phyloP scores from a whole-genome alignment of 2,113 vertebrate species.

The Lepus americanus region DNA sequence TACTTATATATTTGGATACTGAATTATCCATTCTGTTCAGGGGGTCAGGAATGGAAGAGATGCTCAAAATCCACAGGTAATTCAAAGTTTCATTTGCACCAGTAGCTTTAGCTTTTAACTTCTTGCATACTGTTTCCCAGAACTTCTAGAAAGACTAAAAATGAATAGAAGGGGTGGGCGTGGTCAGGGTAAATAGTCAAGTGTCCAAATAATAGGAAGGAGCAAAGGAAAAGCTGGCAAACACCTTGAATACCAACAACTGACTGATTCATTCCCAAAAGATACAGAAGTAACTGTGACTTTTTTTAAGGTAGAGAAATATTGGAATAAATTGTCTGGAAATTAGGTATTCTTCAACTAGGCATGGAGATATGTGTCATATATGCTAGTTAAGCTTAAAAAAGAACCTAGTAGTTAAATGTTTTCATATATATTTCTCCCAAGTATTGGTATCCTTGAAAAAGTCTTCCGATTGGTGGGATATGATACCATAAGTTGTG shows the following conservation, averaged over 20 bases:
- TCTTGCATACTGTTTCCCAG: slow-evolving; percentile 5
- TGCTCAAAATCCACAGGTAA: slow-evolving; percentile 63
- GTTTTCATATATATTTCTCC: slow-evolving; percentile 46
- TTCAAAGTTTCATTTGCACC: slow-evolving; percentile 65
- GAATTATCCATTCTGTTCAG: slow-evolving; percentile 42
- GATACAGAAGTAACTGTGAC: neutral
- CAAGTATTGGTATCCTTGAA: slow-evolving; percentile 49
- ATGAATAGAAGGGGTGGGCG: neutral
- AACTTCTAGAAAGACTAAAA: slow-evolving; percentile 35
- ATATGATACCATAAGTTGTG: slow-evolving; percentile 54
- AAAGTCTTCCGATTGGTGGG: slow-evolving; percentile 51
- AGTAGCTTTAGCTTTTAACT: slow-evolving; percentile 61
- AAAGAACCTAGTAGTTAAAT: slow-evolving; percentile 52
- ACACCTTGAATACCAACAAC: neutral
- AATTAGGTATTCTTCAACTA: slow-evolving; percentile 8
- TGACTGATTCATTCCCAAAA: neutral
- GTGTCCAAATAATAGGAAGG: slow-evolving; percentile 2
- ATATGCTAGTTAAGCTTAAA: slow-evolving; percentile 23
- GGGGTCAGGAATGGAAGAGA: slow-evolving; percentile 63
- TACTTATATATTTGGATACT: neutral
- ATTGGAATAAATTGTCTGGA: neutral
- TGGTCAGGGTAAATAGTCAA: neutral
- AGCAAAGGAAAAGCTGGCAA: slow-evolving; percentile 29
- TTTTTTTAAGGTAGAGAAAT: slow-evolving; percentile 45
- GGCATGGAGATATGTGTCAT: neutral